Base-by-base conservation (phyloP, 2,113 vertebrate genomes). In the Rhizomys pruinosus region DNA sequence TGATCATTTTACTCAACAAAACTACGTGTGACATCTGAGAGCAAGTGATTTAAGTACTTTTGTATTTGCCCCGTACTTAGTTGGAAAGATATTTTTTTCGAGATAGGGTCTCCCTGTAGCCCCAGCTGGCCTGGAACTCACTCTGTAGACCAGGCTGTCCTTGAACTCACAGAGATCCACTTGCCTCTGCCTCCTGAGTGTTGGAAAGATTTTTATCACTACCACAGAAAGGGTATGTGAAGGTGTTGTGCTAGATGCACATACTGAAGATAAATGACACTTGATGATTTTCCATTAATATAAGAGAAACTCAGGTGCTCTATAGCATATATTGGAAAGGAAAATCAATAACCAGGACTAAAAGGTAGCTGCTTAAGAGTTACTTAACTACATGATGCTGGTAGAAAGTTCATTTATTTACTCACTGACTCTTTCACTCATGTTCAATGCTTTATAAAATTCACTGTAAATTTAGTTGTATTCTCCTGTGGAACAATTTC, bases 1-100 rank as follows among this genome's bases (percentile, higher is more conserved):
- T 86, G 73, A 92, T 19, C 29, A 91, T 84, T 93, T 91, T 87
- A 91, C 29, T 90, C 81, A 88, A 72, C 12, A 72, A 85, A 92
- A 52, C 0, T 47, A 34, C 61, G 37, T 77, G 7, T 85, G 37
- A 92, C 29, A 34, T 74, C 73, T 95, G 52, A 90, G 25, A 92
- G n/a, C 19, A 29, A 22, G 37, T 86, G 11, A 66, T 42, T 20
- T 66, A 39, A 27, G 1, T 55, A 44, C 59, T 0, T 42, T 69
- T 42, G 69, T 37, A 44, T 37, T 80, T 44, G 25, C 16, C 22
- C 7, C 72, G 22, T 44, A 69, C 34, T 72, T 10, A 87, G 11
- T 7, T 74, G 74, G 37, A 92, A 89, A 81, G 79, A 55, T 71
- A 63, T n/a, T n/a, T n/a, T n/a, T n/a, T n/a, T n/a, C n/a, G n/a